Evolutionary conservation across 1,140 invertebrate genomes (phyloP), one percentile per base, ranked within the genome.

Genomic region (Eciton burchellii): DNA sequence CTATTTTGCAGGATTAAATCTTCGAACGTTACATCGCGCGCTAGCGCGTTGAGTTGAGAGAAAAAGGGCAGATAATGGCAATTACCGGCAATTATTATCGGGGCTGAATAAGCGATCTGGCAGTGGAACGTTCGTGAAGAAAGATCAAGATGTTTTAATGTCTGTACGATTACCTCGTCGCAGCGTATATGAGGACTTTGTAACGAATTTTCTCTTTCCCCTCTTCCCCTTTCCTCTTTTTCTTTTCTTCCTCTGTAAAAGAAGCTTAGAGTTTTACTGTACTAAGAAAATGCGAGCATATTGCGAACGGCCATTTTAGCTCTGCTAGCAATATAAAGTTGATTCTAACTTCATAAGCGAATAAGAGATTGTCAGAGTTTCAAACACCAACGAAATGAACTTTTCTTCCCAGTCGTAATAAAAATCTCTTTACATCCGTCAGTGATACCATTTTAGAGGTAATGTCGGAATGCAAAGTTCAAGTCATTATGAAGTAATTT

Each of bases 321-420:
- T 77, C 21, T 56, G 21, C 11, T 43, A 79, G 52, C 56, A 79
- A 79, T n/a, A n/a, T n/a, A 70, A 79, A 79, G 74, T 79, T 68
- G 63, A 79, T 79, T 79, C 49, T 70, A 79, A 79, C 74, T 79
- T 79, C 21, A 79, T 79, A 70, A 79, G 49, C 49, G 49, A 70
- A 68, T 49, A 70, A 79, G 74, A 79, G 70, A 79, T 79, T 79
- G 63, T 79, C 74, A 79, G 35, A 35, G 35, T 79, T 79, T 56
- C 21, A 47, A 70, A 49, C 63, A 56, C 11, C 52, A 57, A 35
- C 56, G 41, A 56, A 57, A 49, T 43, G 35, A 74, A 79, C 63
- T 79, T 79, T 79, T 70, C 63, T 70, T 79, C 49, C 21, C 35
- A 12, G 45, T 41, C 45, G 16, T 21, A 21, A 21, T 43, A 79